A percentile compares a stretch with the other conserved stretches of the same genome.
These are phyloP conservation scores for Chrysina gloriosa DNA, from an alignment of 2,888 invertebrate species.

Conservation along the genomic window DNA sequence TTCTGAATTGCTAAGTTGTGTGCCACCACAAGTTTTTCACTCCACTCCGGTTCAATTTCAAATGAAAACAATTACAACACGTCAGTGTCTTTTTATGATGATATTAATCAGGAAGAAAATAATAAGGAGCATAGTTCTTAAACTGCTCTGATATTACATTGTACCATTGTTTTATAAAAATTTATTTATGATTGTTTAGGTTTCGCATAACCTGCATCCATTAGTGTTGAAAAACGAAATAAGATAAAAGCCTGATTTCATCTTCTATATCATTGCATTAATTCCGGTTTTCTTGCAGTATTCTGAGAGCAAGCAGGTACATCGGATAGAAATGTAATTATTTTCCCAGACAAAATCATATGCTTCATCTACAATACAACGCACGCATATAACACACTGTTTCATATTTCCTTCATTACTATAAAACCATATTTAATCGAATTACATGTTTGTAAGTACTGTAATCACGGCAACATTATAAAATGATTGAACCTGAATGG, in stretches of 20 bases:
- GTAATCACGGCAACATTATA: conserved; percentile 20
- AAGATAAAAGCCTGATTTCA: background rate
- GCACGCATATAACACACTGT: conserved; percentile 8
- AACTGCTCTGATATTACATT: too few relatives aligned
- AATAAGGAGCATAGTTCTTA: too few relatives aligned
- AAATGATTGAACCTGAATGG: conserved; percentile 12
- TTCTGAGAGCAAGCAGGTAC: background rate
- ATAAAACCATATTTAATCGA: conserved; percentile 10
- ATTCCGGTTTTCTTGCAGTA: background rate
- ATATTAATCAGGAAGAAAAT: too few relatives aligned
- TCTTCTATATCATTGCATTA: background rate
- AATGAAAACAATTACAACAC: too few relatives aligned
- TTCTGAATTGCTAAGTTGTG: too few relatives aligned
- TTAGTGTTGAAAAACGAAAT: too few relatives aligned
- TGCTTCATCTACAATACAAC: background rate
- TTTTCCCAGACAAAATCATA: conserved; percentile 1
- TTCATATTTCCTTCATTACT: conserved; percentile 11
- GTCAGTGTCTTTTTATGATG: too few relatives aligned
- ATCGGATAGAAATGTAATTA: conserved; percentile 14
- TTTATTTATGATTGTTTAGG: too few relatives aligned
- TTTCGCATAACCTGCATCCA: too few relatives aligned
- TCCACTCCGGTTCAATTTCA: too few relatives aligned
- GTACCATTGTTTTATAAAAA: too few relatives aligned
- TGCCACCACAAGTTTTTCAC: too few relatives aligned
- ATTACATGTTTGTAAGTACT: conserved; percentile 24